These are phyloP conservation scores for Seladonia tumulorum DNA, from an alignment of 2,888 invertebrate species.

Conservation along the genomic window DNA sequence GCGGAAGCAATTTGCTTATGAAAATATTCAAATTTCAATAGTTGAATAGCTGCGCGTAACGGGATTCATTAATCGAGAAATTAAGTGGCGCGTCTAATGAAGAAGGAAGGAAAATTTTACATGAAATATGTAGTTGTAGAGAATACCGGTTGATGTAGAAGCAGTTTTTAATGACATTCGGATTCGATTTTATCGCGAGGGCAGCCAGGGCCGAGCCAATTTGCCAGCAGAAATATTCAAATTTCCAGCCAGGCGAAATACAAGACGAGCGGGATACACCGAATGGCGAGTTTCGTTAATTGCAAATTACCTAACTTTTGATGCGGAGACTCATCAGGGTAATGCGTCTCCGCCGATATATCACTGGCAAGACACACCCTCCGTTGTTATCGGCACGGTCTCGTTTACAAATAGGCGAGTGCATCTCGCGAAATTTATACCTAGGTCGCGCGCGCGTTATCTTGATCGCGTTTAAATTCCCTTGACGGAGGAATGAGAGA, in stretches of 20 bases:
- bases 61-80: not conserved
- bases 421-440: conserved; percentile 30
- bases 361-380: conserved; percentile 40
- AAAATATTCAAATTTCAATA: conserved; percentile 2
- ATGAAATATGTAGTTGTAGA: not conserved
- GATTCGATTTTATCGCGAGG: not conserved
- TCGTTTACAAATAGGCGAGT: conserved; percentile 44
- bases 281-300: conserved; percentile 24
- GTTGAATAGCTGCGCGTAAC: not conserved
- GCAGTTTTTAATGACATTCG: not conserved
- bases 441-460: conserved; percentile 21
- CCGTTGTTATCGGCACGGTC: conserved; percentile 31
- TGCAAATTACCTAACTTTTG: conserved; percentile 39
- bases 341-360: conserved; percentile 58
- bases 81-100: not conserved
- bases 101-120: not conserved
- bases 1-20: not conserved
- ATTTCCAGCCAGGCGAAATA: not conserved
- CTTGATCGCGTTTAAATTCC: conserved; percentile 27
- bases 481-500: not conserved
- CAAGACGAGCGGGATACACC: not conserved
- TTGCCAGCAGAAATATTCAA: conserved; percentile 13
- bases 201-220: not conserved
- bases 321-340: conserved; percentile 58
- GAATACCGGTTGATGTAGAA: not conserved